Base-by-base conservation (phyloP, 2,888 invertebrate genomes). In the Drosophila fulvimacula region DNA sequence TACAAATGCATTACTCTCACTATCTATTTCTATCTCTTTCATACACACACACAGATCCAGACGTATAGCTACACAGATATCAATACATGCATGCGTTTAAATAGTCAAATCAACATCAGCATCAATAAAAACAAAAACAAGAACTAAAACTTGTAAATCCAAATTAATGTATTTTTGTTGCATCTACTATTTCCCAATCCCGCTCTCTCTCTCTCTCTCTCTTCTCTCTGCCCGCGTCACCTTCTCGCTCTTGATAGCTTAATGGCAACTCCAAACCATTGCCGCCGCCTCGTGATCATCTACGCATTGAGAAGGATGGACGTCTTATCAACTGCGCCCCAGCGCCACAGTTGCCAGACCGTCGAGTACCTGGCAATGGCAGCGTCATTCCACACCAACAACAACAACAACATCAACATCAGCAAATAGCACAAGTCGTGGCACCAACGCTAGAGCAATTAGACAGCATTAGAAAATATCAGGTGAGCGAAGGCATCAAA, bases 381-480 rank as follows among this genome's bases (percentile, higher is more conserved):
- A 44, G 21, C 55, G 79, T 81, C 15, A n/a, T 30, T n/a, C 66
- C 48, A 1, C 76, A 41, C 5, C 64, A 32, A 13, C 91, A 73
- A 42, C 46, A 46, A n/a, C 61, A 61, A 0, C 60, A 30, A 6
- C 57, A 46, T 9, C 60, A 61, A 1, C 60, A 59, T 1, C 63
- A 93, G 62, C 92, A 93, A 81, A 93, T 93, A 63, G 93, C 93
- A 30, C 93, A 93, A 83, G 90, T 93, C 72, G 92, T 93, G 59
- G 94, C 95, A 82, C 96, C 96, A 81, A 96, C 96, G 72, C 94
- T 96, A 90, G 97, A 98, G 89, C 97, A 98, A 93, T 94, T 98
- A 93, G 97, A 97, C 91, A 96, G 97, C 92, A 97, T 98, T 92
- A 96, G 96, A 90, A 97, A 97, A 92, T 98, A 97, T 93, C 97